phyloP scores from a whole-genome alignment of 2,797 vertebrate species.

The Xiphophorus birchmanni region DNA sequence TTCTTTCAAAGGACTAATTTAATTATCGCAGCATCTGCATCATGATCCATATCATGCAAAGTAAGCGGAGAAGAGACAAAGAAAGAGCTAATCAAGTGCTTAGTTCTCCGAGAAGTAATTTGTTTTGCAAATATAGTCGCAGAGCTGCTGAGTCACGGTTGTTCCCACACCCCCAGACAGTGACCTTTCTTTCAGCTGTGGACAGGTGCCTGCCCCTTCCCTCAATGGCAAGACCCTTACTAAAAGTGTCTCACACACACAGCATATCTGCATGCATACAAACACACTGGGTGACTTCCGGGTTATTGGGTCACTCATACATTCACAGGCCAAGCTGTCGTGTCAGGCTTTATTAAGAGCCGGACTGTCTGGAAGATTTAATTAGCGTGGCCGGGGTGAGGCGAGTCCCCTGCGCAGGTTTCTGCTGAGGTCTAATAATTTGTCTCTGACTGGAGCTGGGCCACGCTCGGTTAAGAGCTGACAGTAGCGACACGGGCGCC shows the following conservation, averaged over 20 bases:
- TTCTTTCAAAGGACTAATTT: slow-evolving; percentile 28
- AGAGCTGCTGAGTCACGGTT: slow-evolving; percentile 62
- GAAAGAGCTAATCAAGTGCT: slow-evolving; percentile 22
- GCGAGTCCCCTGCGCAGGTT: slow-evolving; percentile 38
- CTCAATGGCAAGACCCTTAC: slow-evolving; percentile 49
- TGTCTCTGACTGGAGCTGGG: slow-evolving; percentile 38
- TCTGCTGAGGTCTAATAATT: slow-evolving; percentile 57
- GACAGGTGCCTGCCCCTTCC: slow-evolving; percentile 75
- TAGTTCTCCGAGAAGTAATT: slow-evolving; percentile 21
- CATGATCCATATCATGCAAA: not conserved
- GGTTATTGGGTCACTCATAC: slow-evolving; percentile 66
- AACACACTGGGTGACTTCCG: slow-evolving; percentile 55
- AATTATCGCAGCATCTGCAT: slow-evolving; percentile 12
- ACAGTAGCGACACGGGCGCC: slow-evolving; percentile 39
- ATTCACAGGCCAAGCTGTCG: slow-evolving; percentile 63
- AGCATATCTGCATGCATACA: slow-evolving; percentile 32
- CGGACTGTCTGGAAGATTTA: slow-evolving; percentile 70
- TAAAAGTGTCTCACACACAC: slow-evolving; percentile 32
- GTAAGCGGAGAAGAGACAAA: not conserved
- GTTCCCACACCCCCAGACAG: slow-evolving; percentile 70
- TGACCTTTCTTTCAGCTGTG: slow-evolving; percentile 67
- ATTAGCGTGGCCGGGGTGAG: slow-evolving; percentile 62
- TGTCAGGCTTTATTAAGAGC: slow-evolving; percentile 73
- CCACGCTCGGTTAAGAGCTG: slow-evolving; percentile 37
- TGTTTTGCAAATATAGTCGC: slow-evolving; percentile 53